phyloP scores from a whole-genome alignment of 2,888 invertebrate species.

The Idaea aversata region DNA sequence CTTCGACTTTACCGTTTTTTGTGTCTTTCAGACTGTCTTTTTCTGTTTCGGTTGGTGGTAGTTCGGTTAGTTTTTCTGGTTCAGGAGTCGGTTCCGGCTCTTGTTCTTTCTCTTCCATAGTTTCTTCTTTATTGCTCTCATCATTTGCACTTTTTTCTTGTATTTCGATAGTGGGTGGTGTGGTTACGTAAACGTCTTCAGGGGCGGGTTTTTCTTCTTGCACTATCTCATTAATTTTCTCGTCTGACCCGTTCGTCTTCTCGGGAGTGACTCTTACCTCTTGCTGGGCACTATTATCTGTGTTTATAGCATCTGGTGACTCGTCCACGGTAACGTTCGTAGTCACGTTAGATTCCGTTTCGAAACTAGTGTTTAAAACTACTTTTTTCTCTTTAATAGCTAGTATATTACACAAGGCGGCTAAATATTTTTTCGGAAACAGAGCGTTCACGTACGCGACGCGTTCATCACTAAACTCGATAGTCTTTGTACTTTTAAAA shows the following conservation, averaged over 20 bases:
- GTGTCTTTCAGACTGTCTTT: slow-evolving; percentile 48
- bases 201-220: slow-evolving; percentile 51
- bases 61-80: slow-evolving; percentile 45
- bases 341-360: slow-evolving; percentile 73
- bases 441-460: slow-evolving; percentile 82
- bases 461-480: slow-evolving; percentile 71
- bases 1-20: slow-evolving; percentile 55
- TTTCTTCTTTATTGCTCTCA: slow-evolving; percentile 50
- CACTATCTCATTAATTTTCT: slow-evolving; percentile 56
- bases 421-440: slow-evolving; percentile 84
- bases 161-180: slow-evolving; percentile 47
- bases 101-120: slow-evolving; percentile 46
- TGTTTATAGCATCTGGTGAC: slow-evolving; percentile 49
- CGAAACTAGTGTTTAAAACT: slow-evolving; percentile 82
- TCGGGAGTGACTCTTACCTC: slow-evolving; percentile 59
- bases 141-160: slow-evolving; percentile 50
- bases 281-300: slow-evolving; percentile 60
- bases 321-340: slow-evolving; percentile 69
- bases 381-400: slow-evolving; percentile 84
- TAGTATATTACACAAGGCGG: slow-evolving; percentile 88
- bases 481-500: slow-evolving; percentile 79
- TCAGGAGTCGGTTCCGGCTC: slow-evolving; percentile 47
- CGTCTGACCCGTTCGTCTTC: slow-evolving; percentile 56
- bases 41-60: slow-evolving; percentile 41
- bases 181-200: slow-evolving; percentile 46